Base-by-base conservation (phyloP, 1,140 invertebrate genomes). In the Cydia splendana region DNA sequence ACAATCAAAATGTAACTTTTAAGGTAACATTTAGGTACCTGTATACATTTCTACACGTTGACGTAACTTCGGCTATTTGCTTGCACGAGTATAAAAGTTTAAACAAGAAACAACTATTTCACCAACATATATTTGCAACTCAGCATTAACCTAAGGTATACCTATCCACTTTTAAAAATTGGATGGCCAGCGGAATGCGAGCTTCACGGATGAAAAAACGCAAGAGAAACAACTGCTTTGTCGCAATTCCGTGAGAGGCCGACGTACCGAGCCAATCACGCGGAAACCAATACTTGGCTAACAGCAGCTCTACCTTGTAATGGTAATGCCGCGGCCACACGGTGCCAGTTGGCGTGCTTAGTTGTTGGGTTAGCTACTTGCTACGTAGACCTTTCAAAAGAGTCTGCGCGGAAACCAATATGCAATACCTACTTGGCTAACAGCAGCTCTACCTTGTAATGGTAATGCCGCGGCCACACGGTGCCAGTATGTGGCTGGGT, bases 171-270 rank as follows among this genome's bases (percentile, higher is more conserved):
- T 62, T 62, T 3, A 62, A 62, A 62, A 62, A 62, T 62, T 62
- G 57, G 57, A 62, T 62, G 10, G 18, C n/a, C 57, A 62, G 7
- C 9, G 57, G 57, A 62, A 24, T 24, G 15, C 20, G 57, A 24
- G 24, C 9, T 62, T 62, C 57, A 62, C 57, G 57, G 57, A 62
- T 24, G 57, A 24, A 62, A 62, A 62, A 62, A 62, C 57, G 18
- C 20, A 62, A 62, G 57, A 62, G 57, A 62, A 62, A 62, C 57
- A 62, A 24, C 57, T 62, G 57, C 57, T 62, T 62, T 62, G 57
- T 62, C 57, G 57, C 57, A 62, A 62, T 62, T 62, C 57, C 57
- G 18, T 62, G 53, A 57, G 53, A 57, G 51, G 57, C 57, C n/a
- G 51, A 62, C 57, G 57, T 62, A 62, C 57, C 18, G 57, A 9